Conservation (phyloP, 2,797 vertebrate genomes). For the Scleropages formosus region DNA sequence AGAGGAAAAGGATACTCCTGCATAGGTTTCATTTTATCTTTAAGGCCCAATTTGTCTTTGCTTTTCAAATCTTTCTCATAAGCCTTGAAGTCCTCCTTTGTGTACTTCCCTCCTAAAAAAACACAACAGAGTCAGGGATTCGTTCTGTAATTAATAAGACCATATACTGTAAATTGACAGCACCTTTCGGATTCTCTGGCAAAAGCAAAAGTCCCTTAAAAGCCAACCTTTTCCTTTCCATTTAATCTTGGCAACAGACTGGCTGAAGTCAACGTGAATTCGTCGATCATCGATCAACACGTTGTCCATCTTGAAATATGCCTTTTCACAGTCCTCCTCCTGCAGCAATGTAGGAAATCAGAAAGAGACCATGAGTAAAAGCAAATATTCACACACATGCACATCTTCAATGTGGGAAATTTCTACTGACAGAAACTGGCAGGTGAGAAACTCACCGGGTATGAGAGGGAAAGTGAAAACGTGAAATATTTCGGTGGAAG, state of each 20-base stretch:
- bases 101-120: constrained; percentile 85
- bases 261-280: constrained; percentile 98
- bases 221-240: constrained; percentile 92
- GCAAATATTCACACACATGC: not conserved
- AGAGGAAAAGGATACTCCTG: constrained; percentile 86
- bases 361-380: not conserved
- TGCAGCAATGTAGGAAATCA: constrained; percentile 46
- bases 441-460: not conserved
- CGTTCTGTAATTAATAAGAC: too few relatives aligned
- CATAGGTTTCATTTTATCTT: constrained; percentile 84
- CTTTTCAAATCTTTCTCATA: constrained; percentile 85
- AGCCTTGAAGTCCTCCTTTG: constrained; percentile 92
- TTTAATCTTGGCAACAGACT: constrained; percentile 92
- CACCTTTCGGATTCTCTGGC: too few relatives aligned
- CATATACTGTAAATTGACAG: too few relatives aligned
- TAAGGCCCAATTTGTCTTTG: constrained; percentile 82
- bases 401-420: not conserved
- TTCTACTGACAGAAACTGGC: too few relatives aligned
- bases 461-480: not conserved
- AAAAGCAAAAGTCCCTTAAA: not conserved
- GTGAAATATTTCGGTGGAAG: not conserved
- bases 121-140: not conserved
- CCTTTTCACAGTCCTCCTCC: constrained; percentile 98
- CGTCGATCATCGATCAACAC: constrained; percentile 94
- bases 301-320: constrained; percentile 98